A percentile compares a stretch with the other conserved stretches of the same genome.
These are phyloP conservation scores for Dipodomys merriami DNA, from an alignment of 2,113 vertebrate species.

Conservation along the genomic window DNA sequence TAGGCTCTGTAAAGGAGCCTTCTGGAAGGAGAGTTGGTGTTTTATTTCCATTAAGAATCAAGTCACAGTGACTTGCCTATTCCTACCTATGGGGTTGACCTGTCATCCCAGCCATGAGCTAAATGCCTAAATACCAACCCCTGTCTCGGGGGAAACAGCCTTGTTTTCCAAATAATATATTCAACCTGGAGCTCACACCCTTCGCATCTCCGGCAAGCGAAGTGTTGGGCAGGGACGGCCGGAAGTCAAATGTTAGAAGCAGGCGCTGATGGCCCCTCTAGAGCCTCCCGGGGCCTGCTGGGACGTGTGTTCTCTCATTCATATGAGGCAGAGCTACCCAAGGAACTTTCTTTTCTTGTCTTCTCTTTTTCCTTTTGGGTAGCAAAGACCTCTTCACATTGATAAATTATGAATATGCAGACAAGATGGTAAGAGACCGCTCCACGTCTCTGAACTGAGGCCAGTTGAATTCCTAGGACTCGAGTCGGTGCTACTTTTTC, in stretches of 20 bases:
- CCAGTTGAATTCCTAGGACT: constrained; percentile 74
- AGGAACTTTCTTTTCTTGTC: neutral
- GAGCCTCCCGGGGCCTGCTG: neutral
- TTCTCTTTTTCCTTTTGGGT: neutral
- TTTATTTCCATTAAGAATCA: neutral
- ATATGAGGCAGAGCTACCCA: constrained; percentile 16
- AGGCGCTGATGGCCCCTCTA: neutral
- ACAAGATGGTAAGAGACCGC: constrained; percentile 68
- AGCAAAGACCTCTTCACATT: constrained; percentile 74
- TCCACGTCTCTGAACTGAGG: constrained; percentile 66
- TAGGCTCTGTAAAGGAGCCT: neutral
- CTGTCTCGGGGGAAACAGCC: neutral
- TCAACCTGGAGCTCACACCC: neutral
- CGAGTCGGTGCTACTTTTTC: constrained; percentile 66
- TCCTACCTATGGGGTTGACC: neutral
- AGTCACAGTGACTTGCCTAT: neutral
- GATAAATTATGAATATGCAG: constrained; percentile 78
- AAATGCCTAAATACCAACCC: neutral
- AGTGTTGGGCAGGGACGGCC: neutral
- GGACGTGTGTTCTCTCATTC: neutral
- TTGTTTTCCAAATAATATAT: neutral
- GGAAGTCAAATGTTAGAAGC: constrained; percentile 16
- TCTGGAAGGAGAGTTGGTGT: neutral
- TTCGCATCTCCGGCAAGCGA: neutral
- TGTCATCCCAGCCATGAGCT: neutral